Base-by-base conservation (phyloP, 2,113 vertebrate genomes). In the Percina caprodes region DNA sequence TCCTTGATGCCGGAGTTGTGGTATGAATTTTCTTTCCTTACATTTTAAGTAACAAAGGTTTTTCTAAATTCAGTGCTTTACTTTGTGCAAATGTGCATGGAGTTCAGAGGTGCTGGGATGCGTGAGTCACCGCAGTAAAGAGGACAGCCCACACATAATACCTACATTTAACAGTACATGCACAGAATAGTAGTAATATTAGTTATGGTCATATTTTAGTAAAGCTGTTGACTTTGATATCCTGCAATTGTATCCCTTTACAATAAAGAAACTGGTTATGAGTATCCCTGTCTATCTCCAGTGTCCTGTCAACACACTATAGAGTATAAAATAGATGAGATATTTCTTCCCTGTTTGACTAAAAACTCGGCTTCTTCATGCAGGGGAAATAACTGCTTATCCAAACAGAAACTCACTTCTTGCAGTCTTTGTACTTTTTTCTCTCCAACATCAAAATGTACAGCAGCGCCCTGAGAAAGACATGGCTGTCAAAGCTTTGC, bases 301-400 rank as follows among this genome's bases (percentile, higher is more conserved):
- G 13, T 65, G 16, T 52, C 45, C 33, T 77, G 33, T 24, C 45
- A 77, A 46, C 51, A 52, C 5, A 23, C 76, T 69, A 21, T 55
- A 74, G 14, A 52, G 33, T 46, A 24, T 30, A 35, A 78, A 79
- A 13, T 13, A 59, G 19, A 4, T 39, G 58, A 68, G 23, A 30
- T 66, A 23, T 39, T 62, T 56, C 16, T 49, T 12, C 42, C 51
- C 2, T 3, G 0, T 69, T 42, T 63, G 24, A 63, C 49, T 49
- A 21, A 68, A 74, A 45, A 54, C n/a, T 49, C 55, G 68, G 45
- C 3, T 51, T 42, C 15, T 49, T 23, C 26, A 56, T 24, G 48
- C 46, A 45, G 11, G 21, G 5, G 10, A 70, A 63, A 71, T 6
- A 85, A 76, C 59, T 75, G 33, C 77, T 85, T 85, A 71, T 71